Base-by-base conservation (phyloP, 2,888 invertebrate genomes). In the Leucoma salicis region DNA sequence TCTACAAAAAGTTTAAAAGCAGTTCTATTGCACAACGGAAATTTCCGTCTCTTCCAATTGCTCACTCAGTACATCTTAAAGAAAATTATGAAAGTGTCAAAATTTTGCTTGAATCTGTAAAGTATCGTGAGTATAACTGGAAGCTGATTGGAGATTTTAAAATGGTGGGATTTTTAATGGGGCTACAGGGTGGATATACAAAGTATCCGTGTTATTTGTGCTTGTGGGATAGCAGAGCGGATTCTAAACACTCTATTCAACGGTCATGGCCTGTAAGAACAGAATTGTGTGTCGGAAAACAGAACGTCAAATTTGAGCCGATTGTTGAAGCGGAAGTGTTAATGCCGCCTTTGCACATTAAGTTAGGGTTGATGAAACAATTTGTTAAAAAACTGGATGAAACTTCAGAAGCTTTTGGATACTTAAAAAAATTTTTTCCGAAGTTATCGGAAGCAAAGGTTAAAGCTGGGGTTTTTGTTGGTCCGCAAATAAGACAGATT, bases 1-100 rank as follows among this genome's bases (percentile, higher is more conserved):
- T 60, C 57, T 43, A 49, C 49, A 50, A 53, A 33, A 53, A 56
- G 56, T 29, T 49, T 54, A 44, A 59, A 56, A 43, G 55, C 53
- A 42, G 55, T 58, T 44, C 46, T 56, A 14, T 21, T 57, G 6
- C 56, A 59, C 35, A 28, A 28, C 12, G 25, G 25, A 25, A 25
- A 54, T 54, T 48, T 53, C 48, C 48, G 7, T 51, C 46, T 42
- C 39, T 51, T 42, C 55, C 55, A 11, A 1, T 58, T 39, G 33
- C 36, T 24, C 35, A 53, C 25, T 54, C 57, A 11, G 49, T 54
- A 27, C 4, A n/a, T 12, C 40, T 49, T 10, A 49, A 49, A 40
- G 46, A 49, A 49, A 51, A 41, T 51, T 53, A 55, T 25, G 48
- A 53, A 16, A 52, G 42, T 12, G 28, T 28, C 12, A 28, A 28